Base-by-base conservation (phyloP, 1,140 invertebrate genomes). In the Alviniconcha marisindica region DNA sequence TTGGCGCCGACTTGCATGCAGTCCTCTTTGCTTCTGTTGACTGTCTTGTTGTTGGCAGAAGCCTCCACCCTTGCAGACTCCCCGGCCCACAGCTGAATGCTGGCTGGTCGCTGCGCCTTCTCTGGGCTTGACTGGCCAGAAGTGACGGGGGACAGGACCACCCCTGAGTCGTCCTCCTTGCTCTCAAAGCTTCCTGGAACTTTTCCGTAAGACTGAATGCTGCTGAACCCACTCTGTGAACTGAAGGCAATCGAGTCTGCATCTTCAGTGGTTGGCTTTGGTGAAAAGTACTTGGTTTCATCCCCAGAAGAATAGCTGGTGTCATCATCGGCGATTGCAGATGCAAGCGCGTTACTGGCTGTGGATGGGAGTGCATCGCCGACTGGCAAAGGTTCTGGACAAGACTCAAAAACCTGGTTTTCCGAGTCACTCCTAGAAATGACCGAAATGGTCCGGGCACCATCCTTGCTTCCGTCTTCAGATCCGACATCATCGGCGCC, bases 121-220 rank as follows among this genome's bases (percentile, higher is more conserved):
- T 42, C 78, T 28, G 78, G 78, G 60, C 78, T 80, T 18, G 78
- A 66, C n/a, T 54, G n/a, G 21, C 21, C 56, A 15, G 78, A 80
- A 31, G 24, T 51, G 0, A 40, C 36, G 31, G n/a, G 77, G 15
- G 77, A 60, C 56, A 78, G 21, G 36, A 78, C 31, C 0, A 78
- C 28, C 2, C 77, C 77, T 2, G 77, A 78, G 31, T 78, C 77
- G 31, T 38, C 21, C 12, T 78, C 77, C 33, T 12, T 28, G 2
- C 33, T 56, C 14, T 38, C 44, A 18, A 10, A 48, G 7, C 44
- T 48, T 18, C 18, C 44, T 18, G 18, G 44, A 5, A 18, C 18
- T 18, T 48, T 5, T 18, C 7, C 7, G 18, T 18, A 48, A 48
- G 7, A 10, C 44, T 48, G 44, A 5, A 48, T 18, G 7, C 44